phyloP scores from a whole-genome alignment of 2,113 vertebrate genomes.

The Tachysurus vachellii region DNA sequence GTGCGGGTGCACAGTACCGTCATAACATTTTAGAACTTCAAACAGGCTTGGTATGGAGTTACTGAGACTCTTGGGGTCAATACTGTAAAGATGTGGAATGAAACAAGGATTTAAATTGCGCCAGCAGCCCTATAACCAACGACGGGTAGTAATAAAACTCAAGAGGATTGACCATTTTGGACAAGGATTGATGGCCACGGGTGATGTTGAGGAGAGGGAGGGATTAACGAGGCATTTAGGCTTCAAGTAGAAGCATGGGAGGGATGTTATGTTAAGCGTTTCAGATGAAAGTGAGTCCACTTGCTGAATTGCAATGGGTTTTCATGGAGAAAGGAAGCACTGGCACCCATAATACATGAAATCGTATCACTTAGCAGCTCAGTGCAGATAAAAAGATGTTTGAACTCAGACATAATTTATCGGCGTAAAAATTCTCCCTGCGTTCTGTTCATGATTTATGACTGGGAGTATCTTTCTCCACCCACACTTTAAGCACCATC shows the following conservation, averaged over 20 bases:
- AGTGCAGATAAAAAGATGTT: conserved; percentile 85
- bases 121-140: conserved; percentile 46
- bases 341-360: conserved; percentile 73
- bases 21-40: conserved; percentile 45
- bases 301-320: conserved; percentile 65
- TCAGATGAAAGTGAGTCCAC: conserved; percentile 67
- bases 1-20: conserved; percentile 2
- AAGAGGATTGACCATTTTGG: conserved; percentile 44
- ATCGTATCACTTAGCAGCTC: conserved; percentile 90
- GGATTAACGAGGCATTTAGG: conserved; percentile 56
- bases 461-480: conserved; percentile 67
- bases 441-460: conserved; percentile 79
- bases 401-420: conserved; percentile 93
- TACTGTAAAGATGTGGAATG: conserved; percentile 24
- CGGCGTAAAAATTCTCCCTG: conserved; percentile 79
- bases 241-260: conserved; percentile 52
- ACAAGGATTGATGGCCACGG: conserved; percentile 41
- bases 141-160: conserved; percentile 50
- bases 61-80: conserved; percentile 37
- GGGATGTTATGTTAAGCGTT: conserved; percentile 62
- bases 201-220: conserved; percentile 59
- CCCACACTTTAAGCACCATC: conserved; percentile 43
- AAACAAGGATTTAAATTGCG: conserved; percentile 50
- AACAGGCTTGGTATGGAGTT: conserved; percentile 30
- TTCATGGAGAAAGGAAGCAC: conserved; percentile 46